Evolutionary conservation across 2,797 vertebrate genomes (phyloP), one percentile per base, ranked within the genome.

Genomic region (Pangasius macronema): DNA sequence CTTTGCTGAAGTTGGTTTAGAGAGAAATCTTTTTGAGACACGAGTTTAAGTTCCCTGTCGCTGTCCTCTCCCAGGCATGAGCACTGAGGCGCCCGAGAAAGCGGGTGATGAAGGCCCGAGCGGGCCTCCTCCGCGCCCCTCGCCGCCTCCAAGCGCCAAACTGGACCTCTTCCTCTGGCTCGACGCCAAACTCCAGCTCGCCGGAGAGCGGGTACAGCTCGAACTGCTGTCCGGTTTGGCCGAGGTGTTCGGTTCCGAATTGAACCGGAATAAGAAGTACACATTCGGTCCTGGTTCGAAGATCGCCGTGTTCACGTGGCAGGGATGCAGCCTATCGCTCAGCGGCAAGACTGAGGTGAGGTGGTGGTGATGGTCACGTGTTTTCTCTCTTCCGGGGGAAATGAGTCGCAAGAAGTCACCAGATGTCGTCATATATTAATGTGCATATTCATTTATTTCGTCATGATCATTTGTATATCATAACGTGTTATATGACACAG

Each of bases 271-370:
- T 93, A 99, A 99, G 94, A 98, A 97, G 89, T 99, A 99, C 93
- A 96, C 94, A 0, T 99, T 99, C 79, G 98, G 98, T 5, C 95
- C 97, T 0, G 98, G 98, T 0, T 97, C 98, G 72, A 99, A 99
- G 92, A 98, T 98, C 27, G 98, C 98, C 0, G 98, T 99, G 70
- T 99, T 99, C 92, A 99, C 98, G 24, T 99, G 98, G 98, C 98
- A 99, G 55, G 97, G 98, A 88, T 99, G 98, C 92, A 96, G 96
- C 22, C 94, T 99, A 30, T 97, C 97, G 85, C 96, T 99, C 53
- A 97, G 95, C 2, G 98, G 98, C 75, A 98, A 98, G 87, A 97
- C 98, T 0, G 98, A 99, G 95, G 98, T 98, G 80, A 92, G 92
- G 42, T 16, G 22, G 2, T 51, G 81, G 42, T 16, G 22, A 1